Conservation (phyloP, 2,113 vertebrate genomes). For the Brevimyrus niger region DNA sequence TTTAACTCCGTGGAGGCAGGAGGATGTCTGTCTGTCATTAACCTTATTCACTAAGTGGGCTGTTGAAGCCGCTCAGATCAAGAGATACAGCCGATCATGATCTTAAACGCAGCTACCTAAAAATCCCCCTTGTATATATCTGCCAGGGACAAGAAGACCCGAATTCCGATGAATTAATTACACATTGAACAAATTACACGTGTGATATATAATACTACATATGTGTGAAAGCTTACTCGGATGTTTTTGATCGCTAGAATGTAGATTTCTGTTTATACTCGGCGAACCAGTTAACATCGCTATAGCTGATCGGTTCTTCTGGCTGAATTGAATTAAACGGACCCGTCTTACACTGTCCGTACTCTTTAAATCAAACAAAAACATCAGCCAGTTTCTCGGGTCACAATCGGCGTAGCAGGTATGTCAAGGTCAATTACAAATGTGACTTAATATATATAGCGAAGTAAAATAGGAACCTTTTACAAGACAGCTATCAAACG, state of each 20-base stretch:
- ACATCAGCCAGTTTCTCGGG: background rate
- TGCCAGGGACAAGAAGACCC: background rate
- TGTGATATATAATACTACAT: background rate
- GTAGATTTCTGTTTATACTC: background rate
- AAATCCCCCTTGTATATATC: background rate
- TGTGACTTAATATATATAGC: background rate
- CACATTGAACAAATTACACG: background rate
- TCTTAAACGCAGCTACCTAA: background rate
- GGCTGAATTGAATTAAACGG: background rate
- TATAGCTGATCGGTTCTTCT: background rate
- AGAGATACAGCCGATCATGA: background rate
- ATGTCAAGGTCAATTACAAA: background rate
- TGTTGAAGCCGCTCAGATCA: background rate
- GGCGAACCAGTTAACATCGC: background rate
- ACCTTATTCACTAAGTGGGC: background rate
- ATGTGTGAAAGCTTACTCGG: background rate
- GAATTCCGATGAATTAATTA: background rate
- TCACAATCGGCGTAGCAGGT: background rate
- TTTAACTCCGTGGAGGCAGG: constrained; percentile 6
- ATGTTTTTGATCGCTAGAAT: background rate
- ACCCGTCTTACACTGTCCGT: background rate
- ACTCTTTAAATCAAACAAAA: background rate
- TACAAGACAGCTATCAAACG: background rate
- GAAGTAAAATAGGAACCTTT: background rate
- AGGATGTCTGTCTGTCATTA: constrained; percentile 5